These are phyloP conservation scores for Battus philenor DNA, from an alignment of 1,140 invertebrate species.

Conservation along the genomic window DNA sequence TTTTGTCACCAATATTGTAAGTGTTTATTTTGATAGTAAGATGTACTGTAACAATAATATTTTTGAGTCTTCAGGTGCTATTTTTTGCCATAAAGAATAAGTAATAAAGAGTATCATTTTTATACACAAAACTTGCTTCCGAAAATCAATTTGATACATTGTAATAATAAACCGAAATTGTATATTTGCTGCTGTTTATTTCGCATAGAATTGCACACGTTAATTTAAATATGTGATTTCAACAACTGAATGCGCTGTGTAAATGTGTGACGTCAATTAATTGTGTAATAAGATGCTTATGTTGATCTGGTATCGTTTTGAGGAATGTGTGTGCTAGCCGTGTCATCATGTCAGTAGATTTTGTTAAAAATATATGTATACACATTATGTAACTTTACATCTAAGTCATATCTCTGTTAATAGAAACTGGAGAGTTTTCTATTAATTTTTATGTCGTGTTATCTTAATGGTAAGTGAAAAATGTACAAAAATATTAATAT, in stretches of 20 bases:
- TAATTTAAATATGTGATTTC: too few relatives aligned
- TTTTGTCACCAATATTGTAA: neutral
- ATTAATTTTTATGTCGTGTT: slow-evolving; percentile 68
- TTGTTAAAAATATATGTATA: slow-evolving; percentile 28
- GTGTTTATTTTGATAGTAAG: neutral
- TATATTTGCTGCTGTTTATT: too few relatives aligned
- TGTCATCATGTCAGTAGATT: slow-evolving; percentile 22
- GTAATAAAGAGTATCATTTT: too few relatives aligned
- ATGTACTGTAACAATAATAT: neutral
- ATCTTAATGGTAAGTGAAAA: slow-evolving; percentile 69
- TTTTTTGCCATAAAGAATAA: slow-evolving; percentile 10
- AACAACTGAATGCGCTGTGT: too few relatives aligned
- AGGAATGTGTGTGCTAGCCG: slow-evolving; percentile 14
- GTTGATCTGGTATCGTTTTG: slow-evolving; percentile 26
- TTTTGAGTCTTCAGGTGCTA: slow-evolving; percentile 15
- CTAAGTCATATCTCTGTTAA: slow-evolving; percentile 70
- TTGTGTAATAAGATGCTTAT: slow-evolving; percentile 1
- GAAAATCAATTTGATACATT: too few relatives aligned
- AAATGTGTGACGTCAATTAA: slow-evolving; percentile 7
- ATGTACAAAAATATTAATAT: slow-evolving; percentile 69
- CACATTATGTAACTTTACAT: slow-evolving; percentile 28
- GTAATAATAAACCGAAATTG: too few relatives aligned
- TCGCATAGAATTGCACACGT: too few relatives aligned
- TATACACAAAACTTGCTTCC: too few relatives aligned
- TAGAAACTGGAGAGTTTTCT: slow-evolving; percentile 49